Conservation (phyloP, 2,113 vertebrate species). For the Vidua chalybeata region DNA sequence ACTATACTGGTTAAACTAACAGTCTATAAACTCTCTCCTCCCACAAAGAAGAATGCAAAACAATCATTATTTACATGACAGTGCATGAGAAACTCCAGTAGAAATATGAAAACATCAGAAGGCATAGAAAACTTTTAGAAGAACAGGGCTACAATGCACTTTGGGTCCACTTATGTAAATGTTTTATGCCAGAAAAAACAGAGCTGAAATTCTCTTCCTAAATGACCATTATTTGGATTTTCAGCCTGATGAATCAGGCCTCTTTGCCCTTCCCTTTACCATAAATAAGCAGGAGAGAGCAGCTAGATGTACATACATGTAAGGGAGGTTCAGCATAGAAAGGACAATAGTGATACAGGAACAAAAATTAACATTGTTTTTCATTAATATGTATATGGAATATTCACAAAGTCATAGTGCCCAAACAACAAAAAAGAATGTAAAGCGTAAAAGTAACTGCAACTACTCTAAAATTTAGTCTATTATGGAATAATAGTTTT, state of each 20-base stretch:
- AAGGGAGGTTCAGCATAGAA: fast-evolving
- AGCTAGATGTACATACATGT: neutral
- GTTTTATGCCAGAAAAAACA: neutral
- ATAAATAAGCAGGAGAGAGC: neutral
- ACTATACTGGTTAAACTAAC: no score
- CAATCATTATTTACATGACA: no score
- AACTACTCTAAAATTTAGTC: neutral
- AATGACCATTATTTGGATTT: neutral
- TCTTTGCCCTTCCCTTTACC: neutral
- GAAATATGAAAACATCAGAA: no score
- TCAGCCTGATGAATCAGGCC: neutral
- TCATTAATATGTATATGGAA: neutral
- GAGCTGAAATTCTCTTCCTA: neutral
- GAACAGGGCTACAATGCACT: neutral
- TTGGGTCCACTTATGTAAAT: neutral
- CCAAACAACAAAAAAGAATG: neutral
- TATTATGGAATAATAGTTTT: neutral
- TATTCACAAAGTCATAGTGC: neutral
- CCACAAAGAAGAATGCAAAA: no score
- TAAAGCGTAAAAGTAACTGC: neutral
- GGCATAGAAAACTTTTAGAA: no score
- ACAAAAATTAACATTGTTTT: neutral
- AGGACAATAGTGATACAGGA: neutral
- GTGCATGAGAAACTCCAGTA: no score
- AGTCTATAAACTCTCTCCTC: no score